Conservation (phyloP, 2,888 invertebrate genomes). For the Drosophila testacea region DNA sequence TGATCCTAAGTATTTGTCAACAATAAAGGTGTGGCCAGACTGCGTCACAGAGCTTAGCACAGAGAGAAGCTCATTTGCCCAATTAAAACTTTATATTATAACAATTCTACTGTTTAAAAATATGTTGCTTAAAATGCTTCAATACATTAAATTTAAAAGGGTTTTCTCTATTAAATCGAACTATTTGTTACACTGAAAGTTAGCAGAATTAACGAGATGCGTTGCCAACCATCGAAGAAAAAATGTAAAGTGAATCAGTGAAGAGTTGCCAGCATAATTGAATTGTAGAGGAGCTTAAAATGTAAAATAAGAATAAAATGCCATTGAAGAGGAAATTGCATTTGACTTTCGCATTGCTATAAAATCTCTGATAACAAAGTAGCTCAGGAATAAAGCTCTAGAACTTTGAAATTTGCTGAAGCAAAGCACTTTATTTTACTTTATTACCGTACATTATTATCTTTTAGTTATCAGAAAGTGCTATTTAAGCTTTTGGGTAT, state of each 20-base stretch:
- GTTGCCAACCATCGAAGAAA: conserved; percentile 5
- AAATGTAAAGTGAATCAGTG: not conserved
- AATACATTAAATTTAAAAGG: not conserved
- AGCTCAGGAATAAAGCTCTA: conserved; percentile 27
- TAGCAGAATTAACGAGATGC: not conserved
- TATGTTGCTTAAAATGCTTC: not conserved
- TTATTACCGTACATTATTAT: conserved; percentile 14
- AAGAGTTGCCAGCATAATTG: conserved; percentile 41
- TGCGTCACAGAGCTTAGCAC: too few species aligned
- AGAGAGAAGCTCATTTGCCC: too few species aligned
- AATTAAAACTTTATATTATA: too few species aligned
- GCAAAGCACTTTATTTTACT: conserved; percentile 13
- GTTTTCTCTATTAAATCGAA: not conserved
- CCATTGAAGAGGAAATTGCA: conserved; percentile 13
- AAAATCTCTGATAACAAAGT: conserved; percentile 16
- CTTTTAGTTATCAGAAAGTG: conserved; percentile 6
- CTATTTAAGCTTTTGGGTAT: not conserved
- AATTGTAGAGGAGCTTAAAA: conserved; percentile 21
- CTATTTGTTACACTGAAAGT: not conserved
- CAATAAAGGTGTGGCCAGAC: too few species aligned
- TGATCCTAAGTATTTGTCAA: too few species aligned
- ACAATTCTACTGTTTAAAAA: too few species aligned
- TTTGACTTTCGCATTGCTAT: conserved; percentile 3
- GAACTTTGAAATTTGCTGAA: conserved; percentile 4
- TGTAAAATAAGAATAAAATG: conserved; percentile 3